Percentiles rank a stretch among this genome's conserved stretches.
Conservation (phyloP, 2,113 vertebrate genomes). For the Crotalus horridus region DNA sequence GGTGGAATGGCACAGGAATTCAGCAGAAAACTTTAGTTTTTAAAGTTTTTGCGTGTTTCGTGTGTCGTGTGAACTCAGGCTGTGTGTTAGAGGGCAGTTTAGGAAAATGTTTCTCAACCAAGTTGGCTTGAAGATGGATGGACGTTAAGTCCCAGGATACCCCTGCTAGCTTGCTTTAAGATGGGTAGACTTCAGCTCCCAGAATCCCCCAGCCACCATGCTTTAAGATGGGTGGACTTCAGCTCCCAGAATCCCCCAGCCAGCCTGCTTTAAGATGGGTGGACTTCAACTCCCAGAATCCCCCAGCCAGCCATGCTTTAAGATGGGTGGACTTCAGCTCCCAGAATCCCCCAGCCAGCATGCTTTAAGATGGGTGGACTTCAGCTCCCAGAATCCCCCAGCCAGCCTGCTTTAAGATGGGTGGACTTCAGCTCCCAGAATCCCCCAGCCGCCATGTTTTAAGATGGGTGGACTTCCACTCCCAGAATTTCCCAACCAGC, state of each 20-base stretch:
- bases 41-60: background rate
- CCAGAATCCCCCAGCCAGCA: too few species aligned
- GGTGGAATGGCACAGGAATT: background rate
- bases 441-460: too few species aligned
- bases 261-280: background rate
- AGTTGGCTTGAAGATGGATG: background rate
- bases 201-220: background rate
- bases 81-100: background rate
- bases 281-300: background rate
- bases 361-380: too few species aligned
- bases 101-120: background rate
- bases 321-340: too few species aligned
- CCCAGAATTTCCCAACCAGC: too few species aligned
- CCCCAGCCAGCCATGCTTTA: background rate
- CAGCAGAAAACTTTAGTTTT: background rate
- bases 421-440: too few species aligned
- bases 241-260: background rate
- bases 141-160: background rate
- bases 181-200: background rate
- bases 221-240: background rate
- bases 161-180: background rate
- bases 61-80: background rate
- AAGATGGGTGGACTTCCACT: too few species aligned
- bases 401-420: too few species aligned
- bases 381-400: background rate